A percentile compares a stretch with the other conserved stretches of the same genome.
Evolutionary conservation across 2,888 invertebrate species (phyloP).

Genomic region (Marasmarcha lunaedactyla): DNA sequence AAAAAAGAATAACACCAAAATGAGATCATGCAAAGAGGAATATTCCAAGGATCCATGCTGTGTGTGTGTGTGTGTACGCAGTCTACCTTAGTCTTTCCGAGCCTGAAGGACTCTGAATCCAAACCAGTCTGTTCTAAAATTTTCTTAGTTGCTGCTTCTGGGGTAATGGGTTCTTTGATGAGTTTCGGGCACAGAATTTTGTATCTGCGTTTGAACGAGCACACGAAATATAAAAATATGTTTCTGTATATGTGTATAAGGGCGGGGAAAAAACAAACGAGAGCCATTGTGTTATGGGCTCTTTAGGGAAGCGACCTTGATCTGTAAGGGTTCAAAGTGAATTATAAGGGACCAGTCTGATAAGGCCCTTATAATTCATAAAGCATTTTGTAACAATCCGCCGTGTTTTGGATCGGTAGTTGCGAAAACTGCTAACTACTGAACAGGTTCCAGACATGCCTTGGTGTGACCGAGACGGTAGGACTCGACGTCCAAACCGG

Average conservation of each 20-base stretch:
- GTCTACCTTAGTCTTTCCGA: slow-evolving; percentile 96
- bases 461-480: slow-evolving; percentile 99
- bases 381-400: slow-evolving; percentile 39
- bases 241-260: slow-evolving; percentile 27
- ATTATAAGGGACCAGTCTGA: slow-evolving; percentile 41
- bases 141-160: slow-evolving; percentile 83
- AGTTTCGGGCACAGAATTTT: slow-evolving; percentile 98
- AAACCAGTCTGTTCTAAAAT: slow-evolving; percentile 87
- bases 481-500: slow-evolving; percentile 89
- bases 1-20: slow-evolving; percentile 16
- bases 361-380: slow-evolving; percentile 37
- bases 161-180: slow-evolving; percentile 78
- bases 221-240: slow-evolving; percentile 42
- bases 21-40: slow-evolving; percentile 4
- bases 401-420: slow-evolving; percentile 27
- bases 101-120: slow-evolving; percentile 92
- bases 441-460: slow-evolving; percentile 77
- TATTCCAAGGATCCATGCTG: slow-evolving; percentile 22
- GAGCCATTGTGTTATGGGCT: slow-evolving; percentile 51
- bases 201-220: slow-evolving; percentile 84
- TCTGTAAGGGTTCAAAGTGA: slow-evolving; percentile 26
- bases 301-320: slow-evolving; percentile 32
- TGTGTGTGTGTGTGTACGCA: slow-evolving; percentile 21
- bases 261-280: slow-evolving; percentile 33
- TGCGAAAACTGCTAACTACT: slow-evolving; percentile 45